Base-by-base conservation (phyloP, 2,888 invertebrate genomes). In the Drosophila leonis region DNA sequence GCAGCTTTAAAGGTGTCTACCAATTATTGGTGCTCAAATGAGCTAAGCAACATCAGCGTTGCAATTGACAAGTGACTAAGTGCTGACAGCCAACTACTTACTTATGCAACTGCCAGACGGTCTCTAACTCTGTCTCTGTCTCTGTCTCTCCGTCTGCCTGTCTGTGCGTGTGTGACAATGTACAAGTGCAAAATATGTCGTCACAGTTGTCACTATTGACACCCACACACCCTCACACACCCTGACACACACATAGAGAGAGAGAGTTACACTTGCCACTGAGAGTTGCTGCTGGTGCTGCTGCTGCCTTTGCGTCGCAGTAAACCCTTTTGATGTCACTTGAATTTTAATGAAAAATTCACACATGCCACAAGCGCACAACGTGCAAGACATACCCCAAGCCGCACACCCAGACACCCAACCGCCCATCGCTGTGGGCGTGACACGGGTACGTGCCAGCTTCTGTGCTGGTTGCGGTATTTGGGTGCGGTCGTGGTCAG, bases 321-420 rank as follows among this genome's bases (percentile, higher is more conserved):
- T 82, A 83, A 85, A 84, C 91, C 91, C 82, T 87, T 91, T 91
- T 91, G 91, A 91, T 91, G 91, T 90, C 83, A 77, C 89, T 90
- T 84, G 91, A 83, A 90, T 90, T 90, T 90, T 90, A 90, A 91
- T 90, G 91, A 90, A 90, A 90, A 90, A 80, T 84, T 88, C 88
- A 83, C 88, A 90, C 80, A 90, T 88, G 76, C 88, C 89, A 90
- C 86, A 90, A 82, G 88, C 87, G 90, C 66, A 74, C 77, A 73
- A 65, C 66, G 80, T 76, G 78, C 88, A 88, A 75, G 82, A 74
- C 68, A 67, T 67, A 39, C 44, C 33, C 57, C 72, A 63, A 20
- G 49, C 56, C 48, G 20, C 64, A 60, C 41, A 1, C 33, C 20
- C 42, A 18, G 5, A 64, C 65, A 41, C 4, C 13, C 55, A 18